Base-by-base conservation (phyloP, 2,113 vertebrate genomes). In the Dicrurus megarhynchus region DNA sequence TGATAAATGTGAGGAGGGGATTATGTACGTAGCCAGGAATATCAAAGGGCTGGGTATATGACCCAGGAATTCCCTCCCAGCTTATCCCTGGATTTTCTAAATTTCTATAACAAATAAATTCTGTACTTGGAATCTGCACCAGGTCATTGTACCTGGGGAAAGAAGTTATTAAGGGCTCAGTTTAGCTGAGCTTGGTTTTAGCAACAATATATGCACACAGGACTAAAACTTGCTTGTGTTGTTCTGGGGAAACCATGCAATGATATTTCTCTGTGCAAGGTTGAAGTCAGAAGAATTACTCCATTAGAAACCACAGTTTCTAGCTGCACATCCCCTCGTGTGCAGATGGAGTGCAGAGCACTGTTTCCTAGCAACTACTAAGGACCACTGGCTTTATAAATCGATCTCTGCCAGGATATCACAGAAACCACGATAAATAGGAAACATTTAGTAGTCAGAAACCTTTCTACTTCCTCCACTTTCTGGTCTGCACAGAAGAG, bases 301-400 rank as follows among this genome's bases (percentile, higher is more conserved):
- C 59, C 84, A 87, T 93, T 79, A 94, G 70, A 91, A 96, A 77
- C 81, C 64, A 89, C 78, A 59, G 84, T 87, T 85, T 83, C 87
- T 69, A 74, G 78, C 93, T 95, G 78, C 70, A 69, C 87, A 93
- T 87, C 91, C 71, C 57, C 67, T 83, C 0, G 2, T 93, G 90
- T 88, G 91, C 87, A 89, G 93, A 83, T 53, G 57, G 74, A 95
- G 95, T 26, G 61, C 84, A 80, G 94, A 91, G 39, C 87, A 83
- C 93, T 28, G 96, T 97, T 88, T 97, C 95, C 95, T 97, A 97
- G 95, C 95, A 97, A 97, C 96, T 93, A 91, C 75, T 69, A 63
- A 90, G 93, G 93, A 93, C 89, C 75, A 93, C 78, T 96, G 93
- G 84, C 71, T 97, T 96, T 96, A 91, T 89, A 96, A 96, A 97